These are phyloP conservation scores for Drosophila anomalata DNA, from an alignment of 2,888 invertebrate genomes.

Conservation along the genomic window DNA sequence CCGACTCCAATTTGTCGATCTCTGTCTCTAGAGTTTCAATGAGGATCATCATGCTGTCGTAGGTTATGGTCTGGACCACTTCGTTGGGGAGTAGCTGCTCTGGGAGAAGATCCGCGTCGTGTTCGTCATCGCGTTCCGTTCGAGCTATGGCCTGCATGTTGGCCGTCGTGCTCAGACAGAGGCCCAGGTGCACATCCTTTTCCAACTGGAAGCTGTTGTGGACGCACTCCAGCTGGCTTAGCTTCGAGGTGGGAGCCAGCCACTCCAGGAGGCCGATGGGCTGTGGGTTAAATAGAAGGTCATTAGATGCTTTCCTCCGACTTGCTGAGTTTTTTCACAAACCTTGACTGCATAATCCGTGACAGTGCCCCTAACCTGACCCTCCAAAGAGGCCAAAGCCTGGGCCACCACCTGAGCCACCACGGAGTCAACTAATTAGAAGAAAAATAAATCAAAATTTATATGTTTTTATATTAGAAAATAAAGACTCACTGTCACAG, in stretches of 20 bases:
- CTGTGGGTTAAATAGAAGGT: constrained; percentile 44
- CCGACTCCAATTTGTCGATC: constrained; percentile 89
- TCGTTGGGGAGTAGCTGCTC: constrained; percentile 93
- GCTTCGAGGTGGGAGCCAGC: constrained; percentile 91
- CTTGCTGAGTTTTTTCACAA: not conserved
- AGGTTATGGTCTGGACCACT: constrained; percentile 89
- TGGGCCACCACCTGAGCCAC: constrained; percentile 94
- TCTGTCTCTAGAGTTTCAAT: constrained; percentile 92
- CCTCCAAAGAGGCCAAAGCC: constrained; percentile 92
- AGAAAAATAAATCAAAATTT: not conserved
- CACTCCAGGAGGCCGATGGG: constrained; percentile 94
- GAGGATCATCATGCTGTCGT: constrained; percentile 93
- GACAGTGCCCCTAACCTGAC: constrained; percentile 88
- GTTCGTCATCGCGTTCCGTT: constrained; percentile 92
- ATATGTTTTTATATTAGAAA: not conserved
- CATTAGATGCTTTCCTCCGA: not conserved
- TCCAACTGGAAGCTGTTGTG: constrained; percentile 97
- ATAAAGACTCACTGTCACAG: constrained; percentile 90
- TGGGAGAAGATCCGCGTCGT: constrained; percentile 89
- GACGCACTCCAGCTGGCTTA: constrained; percentile 96
- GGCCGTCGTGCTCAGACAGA: constrained; percentile 88
- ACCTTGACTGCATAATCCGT: constrained; percentile 87
- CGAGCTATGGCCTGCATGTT: constrained; percentile 90
- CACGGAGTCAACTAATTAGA: constrained; percentile 90
- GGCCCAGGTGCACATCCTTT: constrained; percentile 90